A percentile compares a stretch with the other conserved stretches of the same genome.
Conservation (phyloP, 1,140 invertebrate species). For the Frieseomelitta varia region DNA sequence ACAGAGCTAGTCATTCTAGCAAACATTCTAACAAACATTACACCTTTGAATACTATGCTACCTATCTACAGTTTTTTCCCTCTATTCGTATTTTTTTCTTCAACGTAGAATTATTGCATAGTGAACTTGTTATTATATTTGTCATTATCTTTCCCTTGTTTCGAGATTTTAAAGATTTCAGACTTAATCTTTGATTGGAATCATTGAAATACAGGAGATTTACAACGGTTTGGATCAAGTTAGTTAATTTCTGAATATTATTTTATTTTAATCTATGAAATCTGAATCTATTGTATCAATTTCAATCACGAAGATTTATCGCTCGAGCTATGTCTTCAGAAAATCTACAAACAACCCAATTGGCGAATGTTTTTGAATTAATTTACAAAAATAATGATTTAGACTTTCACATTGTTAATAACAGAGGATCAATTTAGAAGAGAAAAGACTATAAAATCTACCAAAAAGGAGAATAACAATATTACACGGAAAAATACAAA, state of each 20-base stretch:
- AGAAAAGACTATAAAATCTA: no score
- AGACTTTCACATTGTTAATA: no score
- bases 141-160: not conserved
- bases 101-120: not conserved
- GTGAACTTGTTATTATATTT: not conserved
- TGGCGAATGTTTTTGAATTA: no score
- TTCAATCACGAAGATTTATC: no score
- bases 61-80: not conserved
- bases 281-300: no score
- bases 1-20: not conserved
- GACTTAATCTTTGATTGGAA: not conserved
- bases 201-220: not conserved
- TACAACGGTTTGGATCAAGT: not conserved
- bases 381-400: no score
- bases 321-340: no score
- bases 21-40: conserved; percentile 3
- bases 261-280: not conserved
- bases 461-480: no score
- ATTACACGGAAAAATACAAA: no score
- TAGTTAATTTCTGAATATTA: not conserved
- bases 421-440: no score
- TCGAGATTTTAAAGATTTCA: not conserved
- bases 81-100: not conserved
- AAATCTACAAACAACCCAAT: no score
- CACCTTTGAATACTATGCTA: not conserved